phyloP scores from a whole-genome alignment of 2,888 invertebrate genomes.

The Pheosia tremula region DNA sequence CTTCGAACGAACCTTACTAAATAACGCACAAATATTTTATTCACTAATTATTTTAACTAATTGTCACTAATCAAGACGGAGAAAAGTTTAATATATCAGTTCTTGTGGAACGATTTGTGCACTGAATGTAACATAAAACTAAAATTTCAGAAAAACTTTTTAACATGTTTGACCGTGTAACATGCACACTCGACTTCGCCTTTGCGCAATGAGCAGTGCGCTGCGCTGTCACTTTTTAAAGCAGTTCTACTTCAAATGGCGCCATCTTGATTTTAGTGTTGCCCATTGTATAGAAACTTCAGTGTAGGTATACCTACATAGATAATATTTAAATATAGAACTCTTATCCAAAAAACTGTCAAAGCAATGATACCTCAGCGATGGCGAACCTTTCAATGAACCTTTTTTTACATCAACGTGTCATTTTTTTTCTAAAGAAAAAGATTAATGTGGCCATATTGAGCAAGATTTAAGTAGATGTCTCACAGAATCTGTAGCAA shows the following conservation, averaged over 20 bases:
- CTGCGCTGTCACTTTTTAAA: conserved; percentile 65
- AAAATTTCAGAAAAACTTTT: conserved; percentile 89
- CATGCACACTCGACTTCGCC: conserved; percentile 79
- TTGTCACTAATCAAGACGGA: conserved; percentile 89
- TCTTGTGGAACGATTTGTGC: conserved; percentile 88
- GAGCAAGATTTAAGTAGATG: too few species aligned
- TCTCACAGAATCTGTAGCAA: too few species aligned
- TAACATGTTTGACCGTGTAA: conserved; percentile 87
- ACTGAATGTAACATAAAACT: conserved; percentile 89
- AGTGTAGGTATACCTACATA: neutral
- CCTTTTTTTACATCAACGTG: too few species aligned
- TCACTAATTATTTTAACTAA: conserved; percentile 77
- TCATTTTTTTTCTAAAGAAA: too few species aligned
- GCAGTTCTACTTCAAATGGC: conserved; percentile 44
- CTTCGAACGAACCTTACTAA: conserved; percentile 55
- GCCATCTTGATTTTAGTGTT: conserved; percentile 63
- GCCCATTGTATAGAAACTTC: conserved; percentile 22
- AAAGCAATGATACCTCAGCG: too few species aligned
- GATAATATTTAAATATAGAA: too few species aligned
- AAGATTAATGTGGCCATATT: too few species aligned
- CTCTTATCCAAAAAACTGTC: too few species aligned
- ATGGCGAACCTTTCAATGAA: too few species aligned
- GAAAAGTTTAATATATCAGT: conserved; percentile 90
- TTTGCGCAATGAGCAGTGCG: conserved; percentile 76
- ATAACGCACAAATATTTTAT: conserved; percentile 83